phyloP scores from a whole-genome alignment of 2,797 vertebrate genomes.

The Gobio occitaniae region DNA sequence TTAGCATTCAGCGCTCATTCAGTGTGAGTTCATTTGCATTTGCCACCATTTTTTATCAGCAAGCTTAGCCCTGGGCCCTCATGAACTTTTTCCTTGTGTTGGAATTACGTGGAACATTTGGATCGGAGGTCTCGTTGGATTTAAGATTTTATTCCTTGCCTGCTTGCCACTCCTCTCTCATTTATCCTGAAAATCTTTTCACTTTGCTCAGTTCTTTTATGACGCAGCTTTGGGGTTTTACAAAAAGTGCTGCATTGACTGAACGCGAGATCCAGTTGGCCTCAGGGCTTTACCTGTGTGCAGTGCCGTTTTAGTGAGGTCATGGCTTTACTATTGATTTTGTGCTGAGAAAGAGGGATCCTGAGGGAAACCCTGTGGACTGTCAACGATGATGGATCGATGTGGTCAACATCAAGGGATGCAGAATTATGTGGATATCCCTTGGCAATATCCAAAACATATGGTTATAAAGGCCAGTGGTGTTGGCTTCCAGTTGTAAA shows the following conservation, averaged over 20 bases:
- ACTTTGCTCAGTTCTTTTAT: constrained; percentile 19
- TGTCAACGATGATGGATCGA: constrained; percentile 65
- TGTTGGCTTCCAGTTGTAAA: neutral
- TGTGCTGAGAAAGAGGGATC: constrained; percentile 67
- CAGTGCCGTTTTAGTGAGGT: constrained; percentile 31
- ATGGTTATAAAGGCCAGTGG: neutral
- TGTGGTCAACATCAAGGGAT: constrained; percentile 36
- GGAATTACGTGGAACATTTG: neutral
- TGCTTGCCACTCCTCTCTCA: neutral
- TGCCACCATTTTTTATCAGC: constrained; percentile 34
- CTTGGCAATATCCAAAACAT: neutral
- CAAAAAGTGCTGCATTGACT: constrained; percentile 43
- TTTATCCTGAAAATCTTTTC: constrained; percentile 25
- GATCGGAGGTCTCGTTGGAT: neutral
- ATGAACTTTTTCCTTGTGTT: constrained; percentile 46
- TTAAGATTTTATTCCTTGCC: neutral
- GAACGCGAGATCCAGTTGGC: constrained; percentile 30
- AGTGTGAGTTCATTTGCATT: constrained; percentile 45
- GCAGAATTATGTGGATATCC: constrained; percentile 5
- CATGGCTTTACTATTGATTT: constrained; percentile 57
- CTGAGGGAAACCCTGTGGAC: constrained; percentile 48
- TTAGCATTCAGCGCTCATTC: constrained; percentile 45
- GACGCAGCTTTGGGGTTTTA: constrained; percentile 18
- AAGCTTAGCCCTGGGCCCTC: constrained; percentile 35
- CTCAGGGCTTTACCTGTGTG: constrained; percentile 45